Base-by-base conservation (phyloP, 2,113 vertebrate genomes). In the Larimichthys polyactis region DNA sequence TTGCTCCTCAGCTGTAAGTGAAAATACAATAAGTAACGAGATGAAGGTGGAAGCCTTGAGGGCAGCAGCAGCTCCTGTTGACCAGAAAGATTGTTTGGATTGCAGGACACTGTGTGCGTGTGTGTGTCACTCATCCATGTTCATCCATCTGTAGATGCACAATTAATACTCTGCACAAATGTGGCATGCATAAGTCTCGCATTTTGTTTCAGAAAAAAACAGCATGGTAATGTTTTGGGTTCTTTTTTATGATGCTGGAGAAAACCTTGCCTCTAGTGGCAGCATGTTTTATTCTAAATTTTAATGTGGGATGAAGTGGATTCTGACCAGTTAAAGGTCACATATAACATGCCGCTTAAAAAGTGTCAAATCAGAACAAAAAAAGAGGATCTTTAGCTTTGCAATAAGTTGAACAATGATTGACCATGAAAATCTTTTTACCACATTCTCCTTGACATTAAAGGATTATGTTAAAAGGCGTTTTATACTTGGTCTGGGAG, bases 381-480 rank as follows among this genome's bases (percentile, higher is more conserved):
- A n/a, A n/a, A 32, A 20, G 5, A 44, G 19, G 48, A 46, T 58
- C 11, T 10, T 80, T 43, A 67, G 36, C 3, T 6, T 16, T 17
- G 17, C 43, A 20, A 4, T 66, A 24, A 44, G 44, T 9, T 65
- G n/a, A 82, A 69, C 5, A 14, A 19, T 14, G 16, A 75, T 48
- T 59, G 79, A 78, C 84, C 79, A 24, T 64, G 59, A 32, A 71
- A 19, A 72, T 60, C 24, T 36, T n/a, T 32, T 76, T 24, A 57
- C n/a, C 16, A 43, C 16, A 60, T 75, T 72, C 64, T 44, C 60
- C 40, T 46, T 60, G 59, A 74, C 71, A 49, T 74, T 86, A 79
- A 75, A 81, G 58, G n/a, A 62, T 65, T 60, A 44, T 44, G 40
- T 44, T 69, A 65, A 80, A 51, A 76, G 27, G 36, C 5, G 5